Evolutionary conservation across 2,888 invertebrate species (phyloP), one percentile per base, ranked within the genome.

Genomic region (Pheosia tremula): DNA sequence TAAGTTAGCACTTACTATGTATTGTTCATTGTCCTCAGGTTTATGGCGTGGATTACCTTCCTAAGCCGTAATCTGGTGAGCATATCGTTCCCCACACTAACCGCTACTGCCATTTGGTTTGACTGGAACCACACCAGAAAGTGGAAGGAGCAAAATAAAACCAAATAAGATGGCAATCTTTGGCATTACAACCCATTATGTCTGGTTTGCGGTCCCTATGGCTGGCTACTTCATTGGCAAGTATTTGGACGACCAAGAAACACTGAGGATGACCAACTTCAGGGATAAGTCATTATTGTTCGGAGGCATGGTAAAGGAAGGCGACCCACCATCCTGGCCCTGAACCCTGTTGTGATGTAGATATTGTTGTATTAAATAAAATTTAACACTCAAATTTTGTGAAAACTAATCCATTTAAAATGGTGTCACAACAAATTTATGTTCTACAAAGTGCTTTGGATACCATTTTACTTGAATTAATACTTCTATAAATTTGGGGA

Each of bases 211-310:
- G 0, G 50, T 96, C 0, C 96, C 97, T 0, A 0, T 95, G 0
- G 72, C 90, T 41, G 96, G 96, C 0, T 95, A 83, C 71, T 80
- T 87, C 2, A 65, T 97, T 59, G 97, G 97, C 1, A 91, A 93
- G 76, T 96, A 86, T 70, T 74, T 97, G 60, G 97, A 97, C 80
- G 87, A 89, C 5, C 91, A 95, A 73, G 97, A 97, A 89, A 96
- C 96, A 0, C 92, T 96, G 64, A 94, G 97, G 61, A 95, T 97
- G 95, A 93, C 94, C 0, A 88, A 86, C 71, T 98, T 96, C 84
- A 94, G 97, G 64, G 98, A 98, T 82, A 97, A 96, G 83, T 97
- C 97, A 79, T 95, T 96, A 57, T 88, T 98, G 50, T 98, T 96
- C 82, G 97, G 96, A 37, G 94, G 96, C 63, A 88, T 83, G 52